Conservation (phyloP, 64 coral and sea anemone species). For the Platygyra sinensis region DNA sequence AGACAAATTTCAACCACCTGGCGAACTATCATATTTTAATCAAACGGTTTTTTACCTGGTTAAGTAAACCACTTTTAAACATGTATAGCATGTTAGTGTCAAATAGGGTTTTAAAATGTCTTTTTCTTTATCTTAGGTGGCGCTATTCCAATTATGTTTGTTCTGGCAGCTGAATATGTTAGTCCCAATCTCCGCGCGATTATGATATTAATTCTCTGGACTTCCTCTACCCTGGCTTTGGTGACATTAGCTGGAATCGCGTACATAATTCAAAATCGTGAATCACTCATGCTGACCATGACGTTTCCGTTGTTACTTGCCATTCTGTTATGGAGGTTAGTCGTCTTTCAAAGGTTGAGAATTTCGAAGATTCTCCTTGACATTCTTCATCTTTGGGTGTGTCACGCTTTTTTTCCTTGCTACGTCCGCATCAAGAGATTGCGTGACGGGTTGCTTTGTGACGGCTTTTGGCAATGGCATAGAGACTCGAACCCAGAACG, state of each 20-base stretch:
- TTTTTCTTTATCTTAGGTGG: conserved; percentile 47
- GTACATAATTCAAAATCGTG: conserved; percentile 36
- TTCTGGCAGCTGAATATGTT: conserved; percentile 74
- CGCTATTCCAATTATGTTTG: conserved; percentile 53
- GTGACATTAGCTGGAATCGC: conserved; percentile 69
- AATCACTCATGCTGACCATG: conserved; percentile 30
- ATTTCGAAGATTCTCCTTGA: too few species aligned
- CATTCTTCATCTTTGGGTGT: neutral
- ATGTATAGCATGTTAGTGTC: too few species aligned
- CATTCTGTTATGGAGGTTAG: conserved; percentile 57
- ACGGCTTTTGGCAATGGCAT: too few species aligned
- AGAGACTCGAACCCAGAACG: too few species aligned
- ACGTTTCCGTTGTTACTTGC: conserved; percentile 65
- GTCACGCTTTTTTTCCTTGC: too few species aligned
- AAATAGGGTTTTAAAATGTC: neutral
- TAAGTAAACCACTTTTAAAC: too few species aligned
- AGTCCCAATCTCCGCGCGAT: conserved; percentile 48
- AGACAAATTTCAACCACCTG: too few species aligned
- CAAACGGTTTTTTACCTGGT: too few species aligned
- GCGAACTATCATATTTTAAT: too few species aligned
- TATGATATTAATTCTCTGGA: conserved; percentile 57
- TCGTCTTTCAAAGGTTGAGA: neutral
- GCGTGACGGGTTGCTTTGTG: too few species aligned
- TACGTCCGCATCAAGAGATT: too few species aligned
- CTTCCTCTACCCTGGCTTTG: conserved; percentile 39